Evolutionary conservation across 2,797 vertebrate species (phyloP).

Genomic region (Macropodus opercularis): DNA sequence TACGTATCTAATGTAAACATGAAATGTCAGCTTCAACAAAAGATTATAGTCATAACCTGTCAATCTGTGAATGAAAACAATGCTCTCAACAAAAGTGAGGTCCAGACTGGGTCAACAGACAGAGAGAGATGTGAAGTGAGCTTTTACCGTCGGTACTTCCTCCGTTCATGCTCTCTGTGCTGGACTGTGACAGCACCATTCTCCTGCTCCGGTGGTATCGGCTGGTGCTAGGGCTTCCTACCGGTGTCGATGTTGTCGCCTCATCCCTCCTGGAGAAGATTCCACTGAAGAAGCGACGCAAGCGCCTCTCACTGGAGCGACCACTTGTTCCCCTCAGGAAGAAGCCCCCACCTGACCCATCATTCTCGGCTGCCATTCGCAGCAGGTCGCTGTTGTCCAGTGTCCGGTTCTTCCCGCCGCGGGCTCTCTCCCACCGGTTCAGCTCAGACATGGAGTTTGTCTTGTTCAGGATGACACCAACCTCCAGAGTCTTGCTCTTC

Average conservation of each 20-base stretch:
- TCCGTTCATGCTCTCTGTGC: slow-evolving; percentile 88
- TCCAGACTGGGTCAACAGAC: neutral
- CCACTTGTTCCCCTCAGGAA: slow-evolving; percentile 60
- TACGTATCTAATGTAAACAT: too few relatives aligned
- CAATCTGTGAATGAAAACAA: too few relatives aligned
- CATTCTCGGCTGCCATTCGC: slow-evolving; percentile 78
- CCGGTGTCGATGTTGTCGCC: slow-evolving; percentile 54
- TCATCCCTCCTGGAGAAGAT: slow-evolving; percentile 81
- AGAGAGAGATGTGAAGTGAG: neutral
- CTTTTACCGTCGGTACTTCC: slow-evolving; percentile 57
- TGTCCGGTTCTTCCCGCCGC: slow-evolving; percentile 88
- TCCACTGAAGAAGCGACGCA: slow-evolving; percentile 92
- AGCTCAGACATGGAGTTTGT: slow-evolving; percentile 77
- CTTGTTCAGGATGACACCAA: slow-evolving; percentile 85
- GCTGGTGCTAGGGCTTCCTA: slow-evolving; percentile 76
- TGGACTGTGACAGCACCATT: slow-evolving; percentile 78
- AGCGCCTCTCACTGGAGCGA: slow-evolving; percentile 81
- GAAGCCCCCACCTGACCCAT: slow-evolving; percentile 41
- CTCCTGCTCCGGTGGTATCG: slow-evolving; percentile 70
- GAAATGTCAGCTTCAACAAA: too few relatives aligned
- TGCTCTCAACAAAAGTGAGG: neutral
- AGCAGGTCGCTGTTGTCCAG: slow-evolving; percentile 93
- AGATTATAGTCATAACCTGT: neutral
- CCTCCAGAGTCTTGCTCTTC: slow-evolving; percentile 85
- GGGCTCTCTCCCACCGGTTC: slow-evolving; percentile 84